Conservation (phyloP, 2,113 vertebrate species). For the Thamnophis sirtalis region DNA sequence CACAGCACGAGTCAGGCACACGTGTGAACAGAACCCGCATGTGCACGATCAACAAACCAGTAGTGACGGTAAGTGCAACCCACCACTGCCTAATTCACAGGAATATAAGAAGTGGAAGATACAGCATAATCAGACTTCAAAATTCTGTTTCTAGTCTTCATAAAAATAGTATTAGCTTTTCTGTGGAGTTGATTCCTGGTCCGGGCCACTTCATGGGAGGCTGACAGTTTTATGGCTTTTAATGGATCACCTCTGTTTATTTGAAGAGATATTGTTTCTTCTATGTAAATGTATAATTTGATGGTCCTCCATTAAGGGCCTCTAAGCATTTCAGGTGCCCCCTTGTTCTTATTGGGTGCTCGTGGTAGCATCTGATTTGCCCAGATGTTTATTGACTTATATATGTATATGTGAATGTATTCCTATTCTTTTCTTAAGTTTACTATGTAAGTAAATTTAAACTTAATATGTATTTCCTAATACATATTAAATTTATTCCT, state of each 20-base stretch:
- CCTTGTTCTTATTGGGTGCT: background rate
- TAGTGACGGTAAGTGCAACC: no score
- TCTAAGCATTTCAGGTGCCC: background rate
- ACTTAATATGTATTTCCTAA: background rate
- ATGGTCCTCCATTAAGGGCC: background rate
- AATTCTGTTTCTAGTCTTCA: background rate
- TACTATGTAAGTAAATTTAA: background rate
- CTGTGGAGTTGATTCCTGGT: background rate
- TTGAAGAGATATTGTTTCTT: background rate
- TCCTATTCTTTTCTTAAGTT: slow-evolving; percentile 29
- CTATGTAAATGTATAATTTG: background rate
- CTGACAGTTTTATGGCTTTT: background rate
- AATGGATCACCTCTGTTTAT: background rate
- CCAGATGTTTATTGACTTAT: background rate
- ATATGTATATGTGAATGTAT: background rate
- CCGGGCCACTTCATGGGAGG: background rate
- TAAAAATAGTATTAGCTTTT: background rate
- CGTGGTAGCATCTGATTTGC: background rate
- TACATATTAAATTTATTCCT: slow-evolving; percentile 9
- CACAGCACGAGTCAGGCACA: no score
- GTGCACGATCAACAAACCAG: no score
- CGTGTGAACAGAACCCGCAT: no score
- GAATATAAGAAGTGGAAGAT: background rate
- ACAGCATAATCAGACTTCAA: background rate
- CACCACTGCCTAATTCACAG: background rate